These are phyloP conservation scores for Burhinus oedicnemus DNA, from an alignment of 2,113 vertebrate genomes.

Conservation along the genomic window DNA sequence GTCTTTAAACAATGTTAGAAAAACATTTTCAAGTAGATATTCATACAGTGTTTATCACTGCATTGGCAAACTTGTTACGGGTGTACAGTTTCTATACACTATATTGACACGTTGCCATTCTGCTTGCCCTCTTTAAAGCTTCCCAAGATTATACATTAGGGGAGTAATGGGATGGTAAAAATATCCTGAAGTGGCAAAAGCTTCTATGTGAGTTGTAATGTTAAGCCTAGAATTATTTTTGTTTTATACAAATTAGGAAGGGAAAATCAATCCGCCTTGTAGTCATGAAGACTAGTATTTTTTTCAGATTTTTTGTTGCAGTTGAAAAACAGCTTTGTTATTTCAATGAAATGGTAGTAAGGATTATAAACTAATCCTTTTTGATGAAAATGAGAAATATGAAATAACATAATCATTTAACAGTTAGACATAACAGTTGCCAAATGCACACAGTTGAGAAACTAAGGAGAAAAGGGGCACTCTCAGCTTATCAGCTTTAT, in stretches of 20 bases:
- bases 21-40: neutral
- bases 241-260: neutral
- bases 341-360: neutral
- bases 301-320: neutral
- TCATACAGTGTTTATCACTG: neutral
- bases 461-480: neutral
- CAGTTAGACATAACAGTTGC: neutral
- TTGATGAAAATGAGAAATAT: conserved; percentile 23
- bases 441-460: neutral
- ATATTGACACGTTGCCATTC: rapidly evolving
- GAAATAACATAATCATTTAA: neutral
- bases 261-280: neutral
- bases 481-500: neutral
- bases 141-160: neutral
- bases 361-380: conserved; percentile 41
- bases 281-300: neutral
- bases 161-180: neutral
- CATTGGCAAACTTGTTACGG: neutral
- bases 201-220: neutral
- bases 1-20: neutral
- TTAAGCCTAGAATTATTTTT: neutral
- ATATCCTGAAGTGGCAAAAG: neutral
- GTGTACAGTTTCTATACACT: neutral
- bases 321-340: neutral
- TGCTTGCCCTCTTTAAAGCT: neutral